Base-by-base conservation (phyloP, 1,140 invertebrate species). In the Colletes latitarsis region DNA sequence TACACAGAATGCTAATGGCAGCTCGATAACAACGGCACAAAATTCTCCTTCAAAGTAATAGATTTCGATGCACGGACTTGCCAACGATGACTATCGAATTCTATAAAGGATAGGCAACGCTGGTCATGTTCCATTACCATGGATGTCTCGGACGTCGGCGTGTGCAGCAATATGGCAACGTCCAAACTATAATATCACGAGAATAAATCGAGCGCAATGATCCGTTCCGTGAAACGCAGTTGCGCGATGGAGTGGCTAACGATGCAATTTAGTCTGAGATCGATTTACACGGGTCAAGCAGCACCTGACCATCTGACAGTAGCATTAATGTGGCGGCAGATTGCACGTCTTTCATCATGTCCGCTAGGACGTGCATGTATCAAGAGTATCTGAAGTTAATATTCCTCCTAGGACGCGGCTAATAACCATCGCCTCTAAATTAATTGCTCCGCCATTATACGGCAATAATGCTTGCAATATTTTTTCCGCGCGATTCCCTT, bases 191-290 rank as follows among this genome's bases (percentile, higher is more conserved):
- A 85, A 85, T 82, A 73, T 72, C 66, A 30, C 43, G 46, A 10
- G 72, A 62, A 85, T 82, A 79, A 82, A 81, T 78, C 77, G 83
- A 85, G 84, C 64, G 81, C 77, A 81, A 86, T 86, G 68, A 81
- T 82, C 73, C 73, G 80, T 66, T 67, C 77, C 79, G 83, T 58
- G 82, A 85, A 79, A 72, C 88, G 73, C 80, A 81, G 81, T 80
- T 80, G 75, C 67, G 76, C 81, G 87, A 87, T 87, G 80, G 80
- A 84, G 82, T 86, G 79, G 87, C 85, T 88, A 89, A 88, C 82
- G 85, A 83, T 82, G 87, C 89, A 90, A 90, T 90, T 89, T 89
- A 80, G 83, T 81, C 82, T 76, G 80, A 82, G 86, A 89, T 85
- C 88, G 87, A 89, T 88, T 87, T 88, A 88, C 80, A 84, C 80